Base-by-base conservation (phyloP, 2,888 invertebrate genomes). In the Odontothrips loti region DNA sequence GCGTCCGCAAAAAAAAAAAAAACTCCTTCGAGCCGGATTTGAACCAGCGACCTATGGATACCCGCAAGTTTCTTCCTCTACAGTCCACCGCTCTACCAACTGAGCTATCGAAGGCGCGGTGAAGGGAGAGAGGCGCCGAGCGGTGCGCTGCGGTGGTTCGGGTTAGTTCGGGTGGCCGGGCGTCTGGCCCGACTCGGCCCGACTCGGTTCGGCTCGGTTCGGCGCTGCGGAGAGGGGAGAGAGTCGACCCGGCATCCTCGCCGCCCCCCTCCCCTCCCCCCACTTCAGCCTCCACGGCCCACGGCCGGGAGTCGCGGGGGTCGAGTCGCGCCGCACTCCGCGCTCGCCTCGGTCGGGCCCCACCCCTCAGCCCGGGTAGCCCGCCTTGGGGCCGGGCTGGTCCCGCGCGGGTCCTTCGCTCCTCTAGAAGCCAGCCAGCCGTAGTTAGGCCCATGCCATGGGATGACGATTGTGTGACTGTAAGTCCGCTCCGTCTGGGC, bases 11-110 rank as follows among this genome's bases (percentile, higher is more conserved):
- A 2, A 43, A 43, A 15, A 85, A 84, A 85, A 85, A 85, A 82
- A 80, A 80, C 78, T 86, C 87, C 86, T 86, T 86, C 86, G 86
- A 86, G 86, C 86, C 86, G 86, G 87, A 87, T 86, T 87, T 86
- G 87, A 87, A 87, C 87, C 87, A 87, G 87, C 87, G 87, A 87
- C 87, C 87, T 87, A 87, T 87, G 87, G 87, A 87, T 87, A 8
- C 10, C 68, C 68, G 68, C 68, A 27, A 10, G 68, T 12, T 12
- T 23, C 4, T 0, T 23, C 68, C 68, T 75, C 85, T 85, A 85
- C 85, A 85, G 85, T 85, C 85, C 85, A 85, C 85, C 85, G 85
- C 85, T 85, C 85, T 85, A 85, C 85, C 85, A 85, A 85, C 85
- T 85, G 85, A 85, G 85, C 85, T 85, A 85, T 75, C 68, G 68